Evolutionary conservation across 2,888 invertebrate genomes (phyloP), one percentile per base, ranked within the genome.

Genomic region (Sicus ferrugineus): DNA sequence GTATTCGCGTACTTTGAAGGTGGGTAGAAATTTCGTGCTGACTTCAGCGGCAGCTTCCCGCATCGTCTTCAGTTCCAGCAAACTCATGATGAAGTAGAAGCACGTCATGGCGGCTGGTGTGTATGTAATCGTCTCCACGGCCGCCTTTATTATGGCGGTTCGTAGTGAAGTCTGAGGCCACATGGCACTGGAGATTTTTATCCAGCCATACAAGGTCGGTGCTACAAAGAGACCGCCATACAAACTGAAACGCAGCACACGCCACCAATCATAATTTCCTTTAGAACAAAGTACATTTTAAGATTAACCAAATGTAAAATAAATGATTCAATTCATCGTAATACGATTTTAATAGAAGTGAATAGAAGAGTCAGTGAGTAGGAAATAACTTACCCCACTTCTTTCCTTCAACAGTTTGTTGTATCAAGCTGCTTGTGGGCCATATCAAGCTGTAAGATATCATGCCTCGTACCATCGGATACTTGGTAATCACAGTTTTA

Each of bases 211-310:
- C 0, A 94, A 84, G 5, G 93, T 92, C 16, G 94, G 94, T 1
- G 94, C 94, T 23, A 93, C 92, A 83, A 92, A 93, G 61, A 92
- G 88, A 9, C 92, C 90, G n/a, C 94, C 94, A 83, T 92, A 94
- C 63, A 93, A 78, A 78, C 92, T 90, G 85, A 91, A 95, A 72
- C 93, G 88, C 46, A 90, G 84, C 74, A 90, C 89, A 80, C 92
- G 89, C 84, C 86, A 87, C 90, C 90, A 91, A 78, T 92, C 91
- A 80, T 89, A 91, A 72, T 85, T 86, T 52, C 86, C 89, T 88
- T 31, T 11, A 48, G 64, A 50, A 42, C 0, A 16, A 48, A 16
- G 11, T 46, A 7, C n/a, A 50, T 26, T 1, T 19, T 42, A 2
- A 23, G 26, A 38, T 9, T 21, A 50, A 21, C 11, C 2, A 56